Conservation (phyloP, 2,113 vertebrate genomes). For the Limanda limanda region DNA sequence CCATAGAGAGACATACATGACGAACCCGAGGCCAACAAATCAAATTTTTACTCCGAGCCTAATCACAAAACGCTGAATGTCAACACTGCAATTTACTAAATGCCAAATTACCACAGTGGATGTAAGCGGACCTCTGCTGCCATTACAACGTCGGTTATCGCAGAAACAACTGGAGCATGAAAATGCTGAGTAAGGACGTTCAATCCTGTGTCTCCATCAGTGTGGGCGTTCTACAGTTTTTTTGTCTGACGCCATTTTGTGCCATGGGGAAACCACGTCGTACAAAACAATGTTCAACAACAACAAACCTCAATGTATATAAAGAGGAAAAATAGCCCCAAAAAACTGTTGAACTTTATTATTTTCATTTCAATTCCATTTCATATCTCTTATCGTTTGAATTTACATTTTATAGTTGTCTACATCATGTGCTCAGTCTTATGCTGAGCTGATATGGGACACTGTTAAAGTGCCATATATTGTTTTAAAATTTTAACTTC, state of each 20-base stretch:
- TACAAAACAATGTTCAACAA: no score
- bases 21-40: background rate
- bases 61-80: background rate
- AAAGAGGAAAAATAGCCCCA: no score
- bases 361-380: no score
- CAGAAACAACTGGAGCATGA: conserved; percentile 4
- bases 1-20: conserved; percentile 19
- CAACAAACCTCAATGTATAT: no score
- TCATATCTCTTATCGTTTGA: no score
- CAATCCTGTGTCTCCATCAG: background rate
- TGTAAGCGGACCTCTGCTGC: conserved; percentile 18
- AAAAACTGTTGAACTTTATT: no score
- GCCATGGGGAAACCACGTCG: background rate
- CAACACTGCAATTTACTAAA: conserved; percentile 31
- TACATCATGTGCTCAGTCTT: no score
- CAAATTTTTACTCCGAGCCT: background rate
- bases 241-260: background rate
- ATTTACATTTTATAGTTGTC: no score
- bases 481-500: no score
- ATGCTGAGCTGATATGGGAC: no score
- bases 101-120: conserved; percentile 14
- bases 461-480: no score
- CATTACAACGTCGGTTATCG: conserved; percentile 3
- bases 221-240: no score
- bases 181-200: conserved; percentile 10